Base-by-base conservation (phyloP, 1,140 invertebrate genomes). In the Pectinophora gossypiella region DNA sequence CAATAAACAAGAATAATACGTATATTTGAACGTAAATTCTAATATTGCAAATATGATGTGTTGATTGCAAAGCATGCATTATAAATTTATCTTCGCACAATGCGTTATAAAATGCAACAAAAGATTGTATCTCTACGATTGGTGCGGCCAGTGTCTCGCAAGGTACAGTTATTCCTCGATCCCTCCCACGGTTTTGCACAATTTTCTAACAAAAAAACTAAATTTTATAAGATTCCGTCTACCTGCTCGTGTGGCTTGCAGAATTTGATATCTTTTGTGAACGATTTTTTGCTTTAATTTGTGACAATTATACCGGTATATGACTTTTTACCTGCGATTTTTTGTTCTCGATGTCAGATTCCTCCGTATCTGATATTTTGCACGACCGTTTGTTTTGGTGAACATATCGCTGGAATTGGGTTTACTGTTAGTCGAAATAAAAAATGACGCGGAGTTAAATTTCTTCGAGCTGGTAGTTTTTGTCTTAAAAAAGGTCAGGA, bases 201-300 rank as follows among this genome's bases (percentile, higher is more conserved):
- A 74, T 70, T 73, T 51, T 47, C 48, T 50, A 22, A 58, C 50
- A 79, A 81, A 85, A 86, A 82, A 67, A 56, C 53, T 54, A 54
- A 65, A 76, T 77, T 76, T 76, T 75, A 76, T 76, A 80, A 61
- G 54, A 58, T 5, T 70, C 68, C 64, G 45, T 76, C 74, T 87
- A 87, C 84, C 84, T 87, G 84, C 78, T 78, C 84, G 84, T 87
- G 84, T 87, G 84, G 81, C 84, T 85, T 87, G 84, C 84, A 87
- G 79, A 72, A 85, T 87, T 87, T 87, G 84, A 87, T 87, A 87
- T 72, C 84, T 82, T 79, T 84, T 81, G 78, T 79, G 68, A 70
- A 56, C 51, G 23, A 51, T 73, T 85, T 87, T 87, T 87, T 87
- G 84, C 81, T 76, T 87, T 84, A 85, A 87, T 87, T 87, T 87